Evolutionary conservation across 2,888 invertebrate genomes (phyloP), one percentile per base, ranked within the genome.

Genomic region (Ditula angustiorana): DNA sequence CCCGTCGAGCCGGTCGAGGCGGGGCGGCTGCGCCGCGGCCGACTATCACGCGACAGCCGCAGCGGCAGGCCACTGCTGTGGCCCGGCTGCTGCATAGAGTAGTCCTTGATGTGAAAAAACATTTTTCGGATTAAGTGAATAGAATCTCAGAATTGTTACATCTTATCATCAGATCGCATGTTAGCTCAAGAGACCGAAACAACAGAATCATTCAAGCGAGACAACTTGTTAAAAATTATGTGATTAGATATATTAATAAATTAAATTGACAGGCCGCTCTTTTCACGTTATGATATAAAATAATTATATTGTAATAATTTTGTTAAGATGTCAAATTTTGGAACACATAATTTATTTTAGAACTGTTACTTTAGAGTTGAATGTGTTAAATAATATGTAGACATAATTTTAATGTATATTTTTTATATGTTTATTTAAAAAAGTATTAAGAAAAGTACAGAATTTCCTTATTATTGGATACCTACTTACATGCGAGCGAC

Each of bases 361-460:
- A 81, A 79, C 80, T 86, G 85, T 88, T 89, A 82, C 76, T 87
- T 80, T 80, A 77, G 79, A 86, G 83, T 86, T 87, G 77, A 87
- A 81, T 82, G 80, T 87, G 86, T 88, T 90, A 81, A 85, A 81
- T 89, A 85, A 87, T 88, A 80, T 88, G 87, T 81, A 84, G 85
- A 83, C 81, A 85, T 87, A 83, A 85, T 88, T 82, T 81, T 80
- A 87, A 89, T 86, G 85, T 88, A 88, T 89, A 90, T 90, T 90
- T 90, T 61, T 89, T 89, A 88, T 90, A 90, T 86, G 77, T 86
- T 88, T 87, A 87, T 90, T 90, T 88, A 86, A 86, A 76, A 80
- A 88, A 87, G 83, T 87, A 89, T 88, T 86, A 85, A 82, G 80
- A 80, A 79, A 71, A 78, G 75, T 81, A 81, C 78, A 81, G 75